These are phyloP conservation scores for Lanistes nyassanus DNA, from an alignment of 1,140 invertebrate species.

Conservation along the genomic window DNA sequence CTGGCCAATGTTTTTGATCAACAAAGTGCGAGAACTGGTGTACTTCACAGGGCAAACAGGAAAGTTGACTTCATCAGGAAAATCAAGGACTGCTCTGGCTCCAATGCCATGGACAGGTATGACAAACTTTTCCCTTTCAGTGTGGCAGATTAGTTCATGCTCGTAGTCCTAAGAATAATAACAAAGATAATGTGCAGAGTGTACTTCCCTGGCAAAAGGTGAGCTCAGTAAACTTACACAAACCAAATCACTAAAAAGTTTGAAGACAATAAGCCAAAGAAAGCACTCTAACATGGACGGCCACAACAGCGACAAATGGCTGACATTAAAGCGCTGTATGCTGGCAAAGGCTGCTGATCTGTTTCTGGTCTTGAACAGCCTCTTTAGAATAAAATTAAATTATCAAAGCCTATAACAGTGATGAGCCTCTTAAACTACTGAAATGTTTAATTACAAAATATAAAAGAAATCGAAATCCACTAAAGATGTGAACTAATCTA, in stretches of 20 bases:
- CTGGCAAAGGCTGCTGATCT: too few species aligned
- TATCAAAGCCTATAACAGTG: too few species aligned
- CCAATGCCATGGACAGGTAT: slow-evolving; percentile 66
- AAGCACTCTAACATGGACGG: too few species aligned
- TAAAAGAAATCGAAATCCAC: too few species aligned
- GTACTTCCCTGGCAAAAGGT: background rate
- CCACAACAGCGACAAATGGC: too few species aligned
- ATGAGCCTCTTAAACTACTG: too few species aligned
- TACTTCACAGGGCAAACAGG: slow-evolving; percentile 64
- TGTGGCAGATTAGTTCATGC: slow-evolving; percentile 66
- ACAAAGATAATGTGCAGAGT: slow-evolving; percentile 17
- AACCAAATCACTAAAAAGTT: background rate
- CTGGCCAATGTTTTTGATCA: slow-evolving; percentile 67
- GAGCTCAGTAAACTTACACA: background rate
- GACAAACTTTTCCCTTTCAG: slow-evolving; percentile 67
- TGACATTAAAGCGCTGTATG: too few species aligned
- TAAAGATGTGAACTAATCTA: too few species aligned
- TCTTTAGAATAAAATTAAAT: too few species aligned
- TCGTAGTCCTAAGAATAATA: slow-evolving; percentile 62
- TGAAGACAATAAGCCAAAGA: too few species aligned
- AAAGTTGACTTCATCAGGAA: slow-evolving; percentile 66
- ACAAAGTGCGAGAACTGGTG: slow-evolving; percentile 60
- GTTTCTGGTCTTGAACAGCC: too few species aligned
- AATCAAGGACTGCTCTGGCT: slow-evolving; percentile 65
- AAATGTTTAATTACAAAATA: too few species aligned